Percentiles rank a stretch among this genome's conserved stretches.
phyloP scores from a whole-genome alignment of 1,140 invertebrate genomes.

The Drosophila navojoa region DNA sequence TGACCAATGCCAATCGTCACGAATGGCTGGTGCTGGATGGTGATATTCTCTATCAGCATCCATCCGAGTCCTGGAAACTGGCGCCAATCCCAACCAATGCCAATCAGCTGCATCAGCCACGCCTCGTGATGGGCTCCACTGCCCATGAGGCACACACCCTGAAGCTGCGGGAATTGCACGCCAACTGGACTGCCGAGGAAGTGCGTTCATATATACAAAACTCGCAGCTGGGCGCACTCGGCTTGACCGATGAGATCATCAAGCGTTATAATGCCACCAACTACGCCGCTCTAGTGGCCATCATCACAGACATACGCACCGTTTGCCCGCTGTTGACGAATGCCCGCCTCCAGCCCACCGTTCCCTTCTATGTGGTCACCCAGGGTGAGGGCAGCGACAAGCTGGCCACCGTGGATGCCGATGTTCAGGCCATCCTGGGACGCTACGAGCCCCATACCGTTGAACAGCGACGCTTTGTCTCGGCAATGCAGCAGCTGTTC shows the following conservation, averaged over 20 bases:
- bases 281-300: conserved; percentile 87
- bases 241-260: conserved; percentile 86
- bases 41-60: conserved; percentile 87
- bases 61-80: conserved; percentile 86
- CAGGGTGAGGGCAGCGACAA: conserved; percentile 85
- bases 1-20: conserved; percentile 85
- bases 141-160: conserved; percentile 88
- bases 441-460: conserved; percentile 88
- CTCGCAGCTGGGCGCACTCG: conserved; percentile 87
- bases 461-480: conserved; percentile 89
- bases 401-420: conserved; percentile 87
- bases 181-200: conserved; percentile 87
- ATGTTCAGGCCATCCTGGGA: conserved; percentile 91
- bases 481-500: conserved; percentile 92
- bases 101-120: conserved; percentile 76
- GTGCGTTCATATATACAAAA: conserved; percentile 87
- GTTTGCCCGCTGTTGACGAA: conserved; percentile 90
- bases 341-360: conserved; percentile 85
- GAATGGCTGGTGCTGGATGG: conserved; percentile 91
- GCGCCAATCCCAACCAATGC: conserved; percentile 50
- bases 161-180: conserved; percentile 85
- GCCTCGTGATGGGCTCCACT: conserved; percentile 89
- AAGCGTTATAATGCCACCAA: conserved; percentile 87
- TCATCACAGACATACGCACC: conserved; percentile 91
- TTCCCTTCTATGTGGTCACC: conserved; percentile 90